Conservation (phyloP, 1,140 invertebrate genomes). For the Lucilia cuprina region DNA sequence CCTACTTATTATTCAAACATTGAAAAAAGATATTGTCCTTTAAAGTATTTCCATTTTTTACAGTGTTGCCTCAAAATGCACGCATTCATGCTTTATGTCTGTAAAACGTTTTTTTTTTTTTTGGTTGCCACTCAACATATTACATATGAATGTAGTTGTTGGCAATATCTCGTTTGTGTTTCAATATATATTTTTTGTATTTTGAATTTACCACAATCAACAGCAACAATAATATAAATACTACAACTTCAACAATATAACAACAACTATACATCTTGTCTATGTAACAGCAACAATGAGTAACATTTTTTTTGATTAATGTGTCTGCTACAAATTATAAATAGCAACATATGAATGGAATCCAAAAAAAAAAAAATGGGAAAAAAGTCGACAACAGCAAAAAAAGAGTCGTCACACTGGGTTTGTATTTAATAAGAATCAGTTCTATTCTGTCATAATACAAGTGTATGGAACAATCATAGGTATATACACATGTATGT, state of each 20-base stretch:
- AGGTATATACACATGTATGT: too few relatives aligned
- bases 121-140: neutral
- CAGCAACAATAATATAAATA: neutral
- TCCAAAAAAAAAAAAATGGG: neutral
- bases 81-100: neutral
- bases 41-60: neutral
- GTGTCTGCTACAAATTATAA: constrained; percentile 61
- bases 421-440: constrained; percentile 2
- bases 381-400: neutral
- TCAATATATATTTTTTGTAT: neutral
- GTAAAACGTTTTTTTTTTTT: neutral
- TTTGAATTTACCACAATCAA: constrained; percentile 23
- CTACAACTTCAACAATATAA: neutral
- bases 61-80: neutral
- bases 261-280: neutral
- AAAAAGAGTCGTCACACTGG: neutral
- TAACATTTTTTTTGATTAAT: constrained; percentile 62
- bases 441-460: neutral
- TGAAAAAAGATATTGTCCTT: too few relatives aligned
- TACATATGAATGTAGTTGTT: neutral
- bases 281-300: constrained; percentile 39
- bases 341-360: constrained; percentile 41
- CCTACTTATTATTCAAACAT: too few relatives aligned
- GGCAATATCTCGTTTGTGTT: neutral
- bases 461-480: neutral